Evolutionary conservation across 2,888 invertebrate genomes (phyloP).

Genomic region (Drosophila aldrichi): DNA sequence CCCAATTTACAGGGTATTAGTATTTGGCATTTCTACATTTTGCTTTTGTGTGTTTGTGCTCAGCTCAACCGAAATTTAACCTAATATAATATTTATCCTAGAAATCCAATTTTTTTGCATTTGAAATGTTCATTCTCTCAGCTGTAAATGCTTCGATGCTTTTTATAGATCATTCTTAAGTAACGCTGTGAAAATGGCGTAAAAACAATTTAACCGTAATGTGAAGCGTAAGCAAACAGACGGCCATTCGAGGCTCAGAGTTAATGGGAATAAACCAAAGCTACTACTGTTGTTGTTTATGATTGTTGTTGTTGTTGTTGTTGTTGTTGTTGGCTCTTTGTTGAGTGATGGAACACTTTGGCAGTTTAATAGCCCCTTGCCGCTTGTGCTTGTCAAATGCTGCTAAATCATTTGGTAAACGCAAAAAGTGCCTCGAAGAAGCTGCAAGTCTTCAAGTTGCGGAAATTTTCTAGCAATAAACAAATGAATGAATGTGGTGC

Average conservation of each 20-base stretch:
- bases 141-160: conserved; percentile 30
- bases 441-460: conserved; percentile 47
- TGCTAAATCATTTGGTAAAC: conserved; percentile 63
- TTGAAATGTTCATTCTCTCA: conserved; percentile 17
- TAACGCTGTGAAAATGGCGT: conserved; percentile 48
- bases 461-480: conserved; percentile 38
- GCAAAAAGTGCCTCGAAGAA: conserved; percentile 36
- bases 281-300: conserved; percentile 2
- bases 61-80: conserved; percentile 33
- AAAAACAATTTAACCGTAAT: conserved; percentile 78
- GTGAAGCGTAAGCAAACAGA: conserved; percentile 73
- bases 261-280: conserved; percentile 24
- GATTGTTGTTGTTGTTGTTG: conserved; percentile 12
- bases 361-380: conserved; percentile 67
- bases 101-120: conserved; percentile 16
- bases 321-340: conserved; percentile 27
- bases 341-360: conserved; percentile 70
- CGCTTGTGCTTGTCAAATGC: conserved; percentile 61
- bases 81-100: neutral
- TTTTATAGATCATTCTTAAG: conserved; percentile 51
- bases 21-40: neutral
- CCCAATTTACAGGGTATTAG: conserved; percentile 1
- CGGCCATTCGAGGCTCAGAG: conserved; percentile 42
- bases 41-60: neutral
- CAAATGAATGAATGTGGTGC: conserved; percentile 30